A percentile compares a stretch with the other conserved stretches of the same genome.
These are phyloP conservation scores for Ischnura elegans DNA, from an alignment of 2,888 invertebrate genomes.

Conservation along the genomic window DNA sequence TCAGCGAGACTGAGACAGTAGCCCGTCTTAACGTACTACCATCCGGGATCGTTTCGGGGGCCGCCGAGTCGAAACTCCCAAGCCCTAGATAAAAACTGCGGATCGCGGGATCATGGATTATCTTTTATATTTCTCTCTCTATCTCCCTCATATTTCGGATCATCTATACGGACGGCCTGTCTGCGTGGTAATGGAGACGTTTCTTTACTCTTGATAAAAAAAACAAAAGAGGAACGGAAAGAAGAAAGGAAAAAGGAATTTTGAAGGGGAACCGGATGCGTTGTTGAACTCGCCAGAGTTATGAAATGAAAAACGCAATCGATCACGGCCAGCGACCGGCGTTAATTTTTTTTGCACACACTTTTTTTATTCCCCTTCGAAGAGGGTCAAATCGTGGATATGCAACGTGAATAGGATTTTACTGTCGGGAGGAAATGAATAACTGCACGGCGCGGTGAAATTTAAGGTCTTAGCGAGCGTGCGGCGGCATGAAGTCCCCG, in stretches of 20 bases:
- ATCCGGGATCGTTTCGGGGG: background rate
- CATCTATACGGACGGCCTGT: background rate
- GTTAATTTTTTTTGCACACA: background rate
- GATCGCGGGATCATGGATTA: background rate
- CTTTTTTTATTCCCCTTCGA: constrained; percentile 3
- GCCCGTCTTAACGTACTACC: background rate
- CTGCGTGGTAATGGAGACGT: background rate
- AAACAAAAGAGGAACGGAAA: too few relatives aligned
- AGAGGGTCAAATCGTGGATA: constrained; percentile 31
- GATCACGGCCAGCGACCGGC: background rate
- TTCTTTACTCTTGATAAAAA: background rate
- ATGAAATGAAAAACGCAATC: constrained; percentile 12
- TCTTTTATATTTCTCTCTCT: background rate
- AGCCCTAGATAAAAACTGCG: background rate
- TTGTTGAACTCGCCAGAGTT: constrained; percentile 5
- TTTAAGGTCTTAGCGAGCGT: background rate
- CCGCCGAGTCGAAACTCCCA: background rate
- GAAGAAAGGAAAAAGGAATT: background rate
- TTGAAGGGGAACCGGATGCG: constrained; percentile 29
- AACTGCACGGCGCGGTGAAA: constrained; percentile 30
- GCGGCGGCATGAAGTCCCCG: background rate
- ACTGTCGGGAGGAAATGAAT: constrained; percentile 35
- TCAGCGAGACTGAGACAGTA: background rate
- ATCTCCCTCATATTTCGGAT: background rate
- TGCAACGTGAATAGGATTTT: constrained; percentile 35